phyloP scores from a whole-genome alignment of 2,888 invertebrate genomes.

The Nomada goodeniana region DNA sequence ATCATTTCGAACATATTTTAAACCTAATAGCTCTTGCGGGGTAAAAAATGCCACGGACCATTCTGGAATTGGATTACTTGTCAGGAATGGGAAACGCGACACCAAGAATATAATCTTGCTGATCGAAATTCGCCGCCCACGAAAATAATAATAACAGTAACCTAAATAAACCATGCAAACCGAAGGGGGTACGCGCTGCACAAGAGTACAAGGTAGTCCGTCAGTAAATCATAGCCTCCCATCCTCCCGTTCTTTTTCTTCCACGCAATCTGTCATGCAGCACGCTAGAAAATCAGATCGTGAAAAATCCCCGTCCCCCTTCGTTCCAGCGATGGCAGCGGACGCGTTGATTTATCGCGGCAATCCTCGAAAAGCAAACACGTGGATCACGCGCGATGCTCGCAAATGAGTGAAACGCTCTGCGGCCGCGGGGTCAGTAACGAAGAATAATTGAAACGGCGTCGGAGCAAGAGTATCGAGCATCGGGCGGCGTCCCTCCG shows the following conservation, averaged over 20 bases:
- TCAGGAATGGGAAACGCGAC: no score
- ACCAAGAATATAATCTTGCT: no score
- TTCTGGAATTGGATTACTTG: no score
- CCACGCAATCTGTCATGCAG: slow-evolving; percentile 2
- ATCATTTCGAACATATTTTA: no score
- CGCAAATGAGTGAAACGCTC: slow-evolving; percentile 55
- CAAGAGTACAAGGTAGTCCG: not conserved
- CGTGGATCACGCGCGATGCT: slow-evolving; percentile 18
- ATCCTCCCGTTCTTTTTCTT: not conserved
- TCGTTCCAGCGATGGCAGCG: slow-evolving; percentile 16
- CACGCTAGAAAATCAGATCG: slow-evolving; percentile 22
- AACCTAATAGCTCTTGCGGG: no score
- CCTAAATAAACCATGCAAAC: not conserved
- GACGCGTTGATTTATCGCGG: slow-evolving; percentile 35
- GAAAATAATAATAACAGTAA: no score
- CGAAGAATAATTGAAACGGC: slow-evolving; percentile 74
- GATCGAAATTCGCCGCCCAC: no score
- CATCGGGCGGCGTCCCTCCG: not conserved
- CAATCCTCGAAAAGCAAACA: slow-evolving; percentile 29
- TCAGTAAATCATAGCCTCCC: slow-evolving; percentile 4
- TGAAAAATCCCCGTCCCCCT: slow-evolving; percentile 4
- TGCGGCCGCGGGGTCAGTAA: slow-evolving; percentile 63
- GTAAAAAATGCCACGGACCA: no score
- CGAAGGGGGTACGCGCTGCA: slow-evolving; percentile 2
- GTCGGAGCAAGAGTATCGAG: slow-evolving; percentile 6